Conservation (phyloP, 2,888 invertebrate genomes). For the Eledona agricola region DNA sequence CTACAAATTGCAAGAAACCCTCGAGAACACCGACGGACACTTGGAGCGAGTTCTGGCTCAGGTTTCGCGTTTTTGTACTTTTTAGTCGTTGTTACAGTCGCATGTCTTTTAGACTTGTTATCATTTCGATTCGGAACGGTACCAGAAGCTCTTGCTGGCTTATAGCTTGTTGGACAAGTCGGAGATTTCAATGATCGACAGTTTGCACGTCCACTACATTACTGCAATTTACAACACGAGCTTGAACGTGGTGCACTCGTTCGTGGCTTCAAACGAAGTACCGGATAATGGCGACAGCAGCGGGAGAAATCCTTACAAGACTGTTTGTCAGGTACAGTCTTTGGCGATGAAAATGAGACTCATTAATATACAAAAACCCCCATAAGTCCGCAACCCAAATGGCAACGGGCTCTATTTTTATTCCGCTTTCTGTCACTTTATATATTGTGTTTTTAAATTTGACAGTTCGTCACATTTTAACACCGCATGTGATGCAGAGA, state of each 20-base stretch:
- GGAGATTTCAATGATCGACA: conserved; percentile 88
- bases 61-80: conserved; percentile 57
- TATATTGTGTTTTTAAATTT: too few relatives aligned
- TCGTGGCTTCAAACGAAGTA: conserved; percentile 59
- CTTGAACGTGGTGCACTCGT: conserved; percentile 66
- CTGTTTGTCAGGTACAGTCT: conserved; percentile 78
- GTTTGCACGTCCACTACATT: conserved; percentile 93
- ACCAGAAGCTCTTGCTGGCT: conserved; percentile 85
- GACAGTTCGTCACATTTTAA: too few relatives aligned
- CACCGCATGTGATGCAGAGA: too few relatives aligned
- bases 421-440: too few relatives aligned
- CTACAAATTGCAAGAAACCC: conserved; percentile 87
- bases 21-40: conserved; percentile 91
- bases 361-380: too few relatives aligned
- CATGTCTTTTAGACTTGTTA: conserved; percentile 65
- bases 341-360: too few relatives aligned
- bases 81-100: not conserved
- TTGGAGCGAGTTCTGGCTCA: conserved; percentile 86
- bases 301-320: conserved; percentile 79
- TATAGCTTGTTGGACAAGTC: conserved; percentile 91
- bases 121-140: conserved; percentile 80
- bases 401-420: too few relatives aligned
- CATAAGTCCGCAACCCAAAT: too few relatives aligned
- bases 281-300: conserved; percentile 61
- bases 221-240: conserved; percentile 89